These are phyloP conservation scores for Metopia argyrocephala DNA, from an alignment of 2,888 invertebrate species.

Conservation along the genomic window DNA sequence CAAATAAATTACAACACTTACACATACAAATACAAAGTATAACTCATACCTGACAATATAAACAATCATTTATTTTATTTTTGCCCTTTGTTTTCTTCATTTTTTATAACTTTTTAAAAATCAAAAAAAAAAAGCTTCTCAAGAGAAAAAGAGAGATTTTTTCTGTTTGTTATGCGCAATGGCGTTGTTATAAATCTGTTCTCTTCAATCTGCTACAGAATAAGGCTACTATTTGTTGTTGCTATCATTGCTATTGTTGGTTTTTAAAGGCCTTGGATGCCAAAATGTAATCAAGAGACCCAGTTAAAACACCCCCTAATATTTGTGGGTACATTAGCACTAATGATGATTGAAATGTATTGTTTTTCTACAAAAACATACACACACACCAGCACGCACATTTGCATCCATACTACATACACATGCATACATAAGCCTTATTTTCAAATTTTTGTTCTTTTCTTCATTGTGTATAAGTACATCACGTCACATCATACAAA, in stretches of 20 bases:
- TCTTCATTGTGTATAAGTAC: background rate
- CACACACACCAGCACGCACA: constrained; percentile 2
- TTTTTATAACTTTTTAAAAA: constrained; percentile 35
- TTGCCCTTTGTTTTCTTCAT: constrained; percentile 10
- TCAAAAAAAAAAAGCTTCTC: constrained; percentile 40
- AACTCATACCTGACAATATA: background rate
- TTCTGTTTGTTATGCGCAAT: constrained; percentile 47
- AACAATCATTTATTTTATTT: constrained; percentile 29
- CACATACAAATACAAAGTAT: constrained; percentile 1
- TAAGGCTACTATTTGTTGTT: constrained; percentile 20
- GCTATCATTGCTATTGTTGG: background rate
- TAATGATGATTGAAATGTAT: constrained; percentile 79
- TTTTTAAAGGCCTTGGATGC: constrained; percentile 65
- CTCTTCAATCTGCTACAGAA: constrained; percentile 33
- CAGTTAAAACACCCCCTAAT: constrained; percentile 74
- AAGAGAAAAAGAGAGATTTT: constrained; percentile 26
- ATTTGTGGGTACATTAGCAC: constrained; percentile 79
- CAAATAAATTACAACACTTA: constrained; percentile 18
- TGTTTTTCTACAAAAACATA: constrained; percentile 47
- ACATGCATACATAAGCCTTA: background rate
- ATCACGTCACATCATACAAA: no score
- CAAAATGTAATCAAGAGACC: constrained; percentile 68
- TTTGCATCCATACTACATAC: background rate
- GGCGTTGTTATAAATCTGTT: constrained; percentile 23
- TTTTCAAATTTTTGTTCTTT: background rate